Evolutionary conservation across 1,140 invertebrate genomes (phyloP).

Genomic region (Onthophagus taurus): DNA sequence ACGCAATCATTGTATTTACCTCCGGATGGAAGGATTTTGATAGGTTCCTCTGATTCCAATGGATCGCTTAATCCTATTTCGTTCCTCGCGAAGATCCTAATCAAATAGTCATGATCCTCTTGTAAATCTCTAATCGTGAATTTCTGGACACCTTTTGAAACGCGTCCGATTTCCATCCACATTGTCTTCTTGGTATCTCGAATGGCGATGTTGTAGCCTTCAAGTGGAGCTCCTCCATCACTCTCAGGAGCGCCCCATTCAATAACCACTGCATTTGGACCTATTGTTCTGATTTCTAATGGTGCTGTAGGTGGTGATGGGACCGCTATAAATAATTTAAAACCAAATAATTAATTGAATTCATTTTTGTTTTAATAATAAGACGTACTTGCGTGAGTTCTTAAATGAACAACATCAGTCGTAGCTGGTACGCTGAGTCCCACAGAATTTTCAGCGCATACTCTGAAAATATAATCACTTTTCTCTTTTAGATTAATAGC

Average conservation of each 20-base stretch:
- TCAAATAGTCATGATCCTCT: constrained; percentile 81
- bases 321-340: constrained; percentile 50
- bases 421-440: constrained; percentile 72
- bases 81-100: constrained; percentile 88
- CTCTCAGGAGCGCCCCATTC: constrained; percentile 90
- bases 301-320: constrained; percentile 85
- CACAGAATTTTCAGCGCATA: constrained; percentile 84
- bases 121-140: constrained; percentile 78
- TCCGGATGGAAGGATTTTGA: constrained; percentile 70
- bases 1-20: constrained; percentile 45
- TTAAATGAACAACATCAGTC: constrained; percentile 72
- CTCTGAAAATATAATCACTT: constrained; percentile 81
- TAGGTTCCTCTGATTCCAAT: constrained; percentile 84
- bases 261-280: constrained; percentile 74
- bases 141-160: constrained; percentile 70
- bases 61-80: constrained; percentile 92
- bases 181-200: constrained; percentile 85
- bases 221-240: constrained; percentile 84
- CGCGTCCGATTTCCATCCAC: constrained; percentile 92
- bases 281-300: constrained; percentile 71
- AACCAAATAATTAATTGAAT: background rate
- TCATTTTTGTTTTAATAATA: background rate
- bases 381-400: constrained; percentile 89
- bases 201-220: constrained; percentile 88
- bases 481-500: constrained; percentile 83